Evolutionary conservation across 2,888 invertebrate genomes (phyloP), one percentile per base, ranked within the genome.

Genomic region (Drosophila tanythrix): DNA sequence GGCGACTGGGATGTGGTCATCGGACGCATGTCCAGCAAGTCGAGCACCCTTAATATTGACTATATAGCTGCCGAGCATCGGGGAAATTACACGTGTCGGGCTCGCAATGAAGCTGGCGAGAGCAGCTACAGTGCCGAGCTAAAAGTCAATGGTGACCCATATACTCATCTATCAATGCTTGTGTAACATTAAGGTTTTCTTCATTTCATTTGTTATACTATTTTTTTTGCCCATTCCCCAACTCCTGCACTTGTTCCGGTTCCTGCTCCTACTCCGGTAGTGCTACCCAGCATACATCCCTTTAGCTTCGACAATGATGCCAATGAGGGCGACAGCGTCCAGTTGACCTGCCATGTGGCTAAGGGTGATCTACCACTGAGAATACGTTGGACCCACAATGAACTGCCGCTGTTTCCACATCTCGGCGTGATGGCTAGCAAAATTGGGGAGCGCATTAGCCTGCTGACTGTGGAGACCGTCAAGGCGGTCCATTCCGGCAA

Each of bases 381-480:
- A 67, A 95, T 97, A 46, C 93, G 94, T 56, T 97, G 97, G 97
- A 94, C 94, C 11, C 92, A 91, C 61, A 93, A 92, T 61, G 89
- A 81, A 59, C 66, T 94, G 71, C 90, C 92, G 0, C 81, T 92
- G 64, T 92, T 91, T 68, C 90, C 94, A 68, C 94, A 94, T 85
- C 92, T 94, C 87, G 95, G 95, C 91, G 94, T 95, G 89, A 94
- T 95, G 93, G 94, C 96, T 78, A 95, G 95, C 92, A 95, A 94
- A 92, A 95, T 94, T 36, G 95, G 95, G 83, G 95, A 95, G 91
- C 94, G 95, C 91, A 95, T 96, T 82, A 96, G 95, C 83, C 94
- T 94, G 84, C 94, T 95, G 91, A 95, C 94, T 91, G 95, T 97
- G 90, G 96, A 96, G 86, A 94, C 95, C 72, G 96, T 96, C 79